Evolutionary conservation across 2,888 invertebrate genomes (phyloP).

Genomic region (Keiferia lycopersicella): DNA sequence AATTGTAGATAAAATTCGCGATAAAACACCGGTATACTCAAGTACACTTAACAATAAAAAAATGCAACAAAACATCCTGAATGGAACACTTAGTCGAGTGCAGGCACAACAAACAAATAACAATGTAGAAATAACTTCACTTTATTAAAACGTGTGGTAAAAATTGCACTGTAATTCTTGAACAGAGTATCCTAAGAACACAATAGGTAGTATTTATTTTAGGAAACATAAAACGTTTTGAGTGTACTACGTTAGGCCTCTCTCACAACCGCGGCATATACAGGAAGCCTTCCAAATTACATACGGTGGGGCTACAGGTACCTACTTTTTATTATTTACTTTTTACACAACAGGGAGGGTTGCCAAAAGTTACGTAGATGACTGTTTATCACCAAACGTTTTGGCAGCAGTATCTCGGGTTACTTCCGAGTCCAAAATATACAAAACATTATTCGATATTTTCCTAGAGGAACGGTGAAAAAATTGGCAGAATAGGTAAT

Average conservation of each 20-base stretch:
- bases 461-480: no score
- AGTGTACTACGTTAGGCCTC: conserved; percentile 74
- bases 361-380: no score
- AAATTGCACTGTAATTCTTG: conserved; percentile 58
- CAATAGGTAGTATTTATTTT: conserved; percentile 68
- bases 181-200: conserved; percentile 72
- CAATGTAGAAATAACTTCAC: conserved; percentile 62
- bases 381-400: no score
- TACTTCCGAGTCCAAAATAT: no score
- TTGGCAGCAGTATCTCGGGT: no score
- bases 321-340: no score
- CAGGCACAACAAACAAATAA: conserved; percentile 54
- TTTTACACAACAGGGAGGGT: no score
- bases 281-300: not conserved
- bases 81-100: conserved; percentile 35
- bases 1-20: conserved; percentile 13
- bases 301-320: not conserved
- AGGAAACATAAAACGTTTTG: conserved; percentile 57
- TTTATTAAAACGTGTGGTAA: conserved; percentile 41
- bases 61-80: conserved; percentile 18
- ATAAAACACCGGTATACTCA: not conserved
- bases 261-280: conserved; percentile 74
- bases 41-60: not conserved
- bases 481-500: no score
- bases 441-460: no score